Evolutionary conservation across 2,113 vertebrate species (phyloP).

Genomic region (Noturus placidus): DNA sequence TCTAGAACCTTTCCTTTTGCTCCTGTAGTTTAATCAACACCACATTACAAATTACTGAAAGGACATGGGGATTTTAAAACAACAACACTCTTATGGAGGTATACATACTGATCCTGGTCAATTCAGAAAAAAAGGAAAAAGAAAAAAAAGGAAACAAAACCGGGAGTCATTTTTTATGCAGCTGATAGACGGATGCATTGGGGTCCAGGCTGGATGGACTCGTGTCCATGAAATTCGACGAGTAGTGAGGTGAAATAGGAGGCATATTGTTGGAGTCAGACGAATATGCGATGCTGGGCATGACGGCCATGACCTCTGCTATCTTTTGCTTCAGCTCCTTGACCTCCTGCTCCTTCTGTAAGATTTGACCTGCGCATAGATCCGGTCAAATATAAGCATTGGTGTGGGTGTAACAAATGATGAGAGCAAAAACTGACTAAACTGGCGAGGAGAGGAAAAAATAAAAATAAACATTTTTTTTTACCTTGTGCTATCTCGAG

Average conservation of each 20-base stretch:
- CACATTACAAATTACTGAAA: slow-evolving; percentile 23
- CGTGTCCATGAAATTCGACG: slow-evolving; percentile 99
- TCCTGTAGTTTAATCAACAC: slow-evolving; percentile 15
- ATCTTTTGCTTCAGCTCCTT: slow-evolving; percentile 99
- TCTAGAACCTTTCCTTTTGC: neutral
- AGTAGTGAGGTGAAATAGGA: slow-evolving; percentile 92
- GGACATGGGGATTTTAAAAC: neutral
- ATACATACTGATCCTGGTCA: slow-evolving; percentile 41
- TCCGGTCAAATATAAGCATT: neutral
- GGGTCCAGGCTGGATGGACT: slow-evolving; percentile 96
- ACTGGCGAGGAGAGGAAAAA: neutral
- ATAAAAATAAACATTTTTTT: too few species aligned
- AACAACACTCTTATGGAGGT: slow-evolving; percentile 28
- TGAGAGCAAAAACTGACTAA: neutral
- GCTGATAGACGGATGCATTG: slow-evolving; percentile 98
- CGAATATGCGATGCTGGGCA: slow-evolving; percentile 95
- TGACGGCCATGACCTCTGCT: slow-evolving; percentile 98
- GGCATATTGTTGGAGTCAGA: slow-evolving; percentile 87
- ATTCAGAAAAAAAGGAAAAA: neutral
- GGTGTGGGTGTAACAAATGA: neutral
- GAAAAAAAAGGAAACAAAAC: slow-evolving; percentile 33
- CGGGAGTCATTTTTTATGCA: slow-evolving; percentile 87
- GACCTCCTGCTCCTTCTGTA: slow-evolving; percentile 98
- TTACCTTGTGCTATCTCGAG: slow-evolving; percentile 97
- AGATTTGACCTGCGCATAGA: slow-evolving; percentile 83